Conservation (phyloP, 2,113 vertebrate genomes). For the Myiozetetes cayanensis region DNA sequence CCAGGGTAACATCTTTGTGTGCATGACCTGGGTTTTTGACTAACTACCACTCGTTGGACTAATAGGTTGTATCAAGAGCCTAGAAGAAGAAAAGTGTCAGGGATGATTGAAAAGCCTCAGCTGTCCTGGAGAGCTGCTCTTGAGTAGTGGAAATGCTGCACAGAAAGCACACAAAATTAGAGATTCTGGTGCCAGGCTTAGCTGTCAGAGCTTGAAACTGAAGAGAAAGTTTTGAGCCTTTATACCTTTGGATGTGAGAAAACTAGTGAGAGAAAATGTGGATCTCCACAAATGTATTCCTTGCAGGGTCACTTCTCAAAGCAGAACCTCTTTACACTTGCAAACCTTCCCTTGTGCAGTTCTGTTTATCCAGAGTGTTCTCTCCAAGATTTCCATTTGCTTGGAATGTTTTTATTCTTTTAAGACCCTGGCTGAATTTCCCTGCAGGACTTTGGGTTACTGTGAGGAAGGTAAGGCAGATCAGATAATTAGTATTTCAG, state of each 20-base stretch:
- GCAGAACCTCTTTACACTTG: not conserved
- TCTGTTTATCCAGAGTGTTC: slow-evolving; percentile 30
- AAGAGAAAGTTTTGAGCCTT: not conserved
- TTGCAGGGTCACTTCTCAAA: not conserved
- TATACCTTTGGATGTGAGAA: not conserved
- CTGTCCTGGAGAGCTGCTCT: not conserved
- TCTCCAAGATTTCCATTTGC: slow-evolving; percentile 23
- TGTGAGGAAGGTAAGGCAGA: not conserved
- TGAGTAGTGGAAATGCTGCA: not conserved
- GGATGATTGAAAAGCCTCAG: not conserved
- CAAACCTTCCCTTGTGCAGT: slow-evolving; percentile 1
- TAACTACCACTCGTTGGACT: not conserved
- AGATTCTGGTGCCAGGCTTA: not conserved
- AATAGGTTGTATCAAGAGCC: not conserved
- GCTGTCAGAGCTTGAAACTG: not conserved
- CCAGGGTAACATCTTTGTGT: not conserved
- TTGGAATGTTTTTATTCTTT: not conserved
- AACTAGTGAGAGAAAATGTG: not conserved
- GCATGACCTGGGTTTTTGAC: not conserved
- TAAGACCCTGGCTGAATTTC: not conserved
- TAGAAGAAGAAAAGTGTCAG: not conserved
- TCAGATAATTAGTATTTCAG: not conserved
- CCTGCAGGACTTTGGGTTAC: not conserved
- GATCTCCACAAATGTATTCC: not conserved
- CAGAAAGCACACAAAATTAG: not conserved